Evolutionary conservation across 2,888 invertebrate species (phyloP).

Genomic region (Orgyia antiqua): DNA sequence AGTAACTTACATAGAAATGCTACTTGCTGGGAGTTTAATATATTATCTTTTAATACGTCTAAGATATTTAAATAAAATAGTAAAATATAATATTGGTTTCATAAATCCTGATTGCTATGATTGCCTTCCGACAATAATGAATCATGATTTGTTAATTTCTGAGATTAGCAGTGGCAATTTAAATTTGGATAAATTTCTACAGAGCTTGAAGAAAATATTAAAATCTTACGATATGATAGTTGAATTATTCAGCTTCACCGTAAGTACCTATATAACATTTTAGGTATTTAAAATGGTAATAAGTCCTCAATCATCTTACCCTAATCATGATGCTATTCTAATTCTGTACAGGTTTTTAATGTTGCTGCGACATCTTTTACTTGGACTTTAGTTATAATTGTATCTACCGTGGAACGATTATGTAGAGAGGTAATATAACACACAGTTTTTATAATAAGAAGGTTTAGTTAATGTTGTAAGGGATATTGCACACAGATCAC

Average conservation of each 20-base stretch:
- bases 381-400: constrained; percentile 32
- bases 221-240: constrained; percentile 25
- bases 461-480: background rate
- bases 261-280: constrained; percentile 13
- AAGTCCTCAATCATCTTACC: too few relatives aligned
- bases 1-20: constrained; percentile 24
- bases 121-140: background rate
- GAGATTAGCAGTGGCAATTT: background rate
- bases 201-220: constrained; percentile 26
- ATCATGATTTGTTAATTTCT: constrained; percentile 5
- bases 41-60: constrained; percentile 26
- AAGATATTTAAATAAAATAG: constrained; percentile 24
- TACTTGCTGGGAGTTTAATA: constrained; percentile 22
- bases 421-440: constrained; percentile 20
- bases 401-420: constrained; percentile 23
- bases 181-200: constrained; percentile 14
- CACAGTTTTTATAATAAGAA: background rate
- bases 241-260: constrained; percentile 29
- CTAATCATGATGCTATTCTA: too few relatives aligned
- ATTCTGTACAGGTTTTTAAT: constrained; percentile 28
- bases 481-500: too few relatives aligned
- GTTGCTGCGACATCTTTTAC: constrained; percentile 22
- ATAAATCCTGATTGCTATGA: background rate
- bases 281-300: too few relatives aligned
- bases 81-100: constrained; percentile 13